Conservation (phyloP, 1,140 invertebrate species). For the Nilaparvata lugens region DNA sequence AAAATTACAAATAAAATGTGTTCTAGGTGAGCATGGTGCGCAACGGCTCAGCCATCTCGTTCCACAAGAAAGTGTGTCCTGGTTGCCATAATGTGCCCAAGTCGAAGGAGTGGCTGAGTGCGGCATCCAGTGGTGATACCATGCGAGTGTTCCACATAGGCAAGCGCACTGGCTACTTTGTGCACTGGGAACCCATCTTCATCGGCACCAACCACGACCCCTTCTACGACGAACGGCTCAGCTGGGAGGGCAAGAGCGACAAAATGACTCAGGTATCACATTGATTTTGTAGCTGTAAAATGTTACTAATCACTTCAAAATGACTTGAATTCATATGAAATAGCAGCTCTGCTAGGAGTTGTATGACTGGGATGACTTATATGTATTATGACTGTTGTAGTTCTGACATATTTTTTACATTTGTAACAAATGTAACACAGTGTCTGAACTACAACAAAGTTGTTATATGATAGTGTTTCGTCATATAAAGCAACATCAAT, state of each 20-base stretch:
- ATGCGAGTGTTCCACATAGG: conserved; percentile 76
- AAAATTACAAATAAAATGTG: no score
- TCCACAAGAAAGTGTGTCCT: conserved; percentile 82
- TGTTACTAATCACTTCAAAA: no score
- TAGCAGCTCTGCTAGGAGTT: no score
- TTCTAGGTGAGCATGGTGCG: conserved; percentile 57
- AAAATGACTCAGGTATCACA: conserved; percentile 82
- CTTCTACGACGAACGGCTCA: conserved; percentile 76
- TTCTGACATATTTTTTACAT: no score
- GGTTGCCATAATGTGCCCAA: conserved; percentile 82
- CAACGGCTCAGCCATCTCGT: conserved; percentile 71
- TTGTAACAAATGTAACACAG: no score
- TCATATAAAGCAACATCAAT: no score
- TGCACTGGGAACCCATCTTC: conserved; percentile 86
- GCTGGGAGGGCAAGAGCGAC: conserved; percentile 84
- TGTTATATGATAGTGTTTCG: no score
- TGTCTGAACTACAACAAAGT: no score
- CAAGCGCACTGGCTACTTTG: conserved; percentile 64
- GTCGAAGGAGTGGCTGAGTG: conserved; percentile 66
- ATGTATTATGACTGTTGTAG: no score
- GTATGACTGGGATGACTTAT: no score
- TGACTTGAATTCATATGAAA: no score
- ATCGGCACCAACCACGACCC: conserved; percentile 80
- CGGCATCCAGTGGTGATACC: conserved; percentile 49
- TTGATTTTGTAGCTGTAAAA: no score